Base-by-base conservation (phyloP, 2,888 invertebrate genomes). In the Lampropteryx suffumata region DNA sequence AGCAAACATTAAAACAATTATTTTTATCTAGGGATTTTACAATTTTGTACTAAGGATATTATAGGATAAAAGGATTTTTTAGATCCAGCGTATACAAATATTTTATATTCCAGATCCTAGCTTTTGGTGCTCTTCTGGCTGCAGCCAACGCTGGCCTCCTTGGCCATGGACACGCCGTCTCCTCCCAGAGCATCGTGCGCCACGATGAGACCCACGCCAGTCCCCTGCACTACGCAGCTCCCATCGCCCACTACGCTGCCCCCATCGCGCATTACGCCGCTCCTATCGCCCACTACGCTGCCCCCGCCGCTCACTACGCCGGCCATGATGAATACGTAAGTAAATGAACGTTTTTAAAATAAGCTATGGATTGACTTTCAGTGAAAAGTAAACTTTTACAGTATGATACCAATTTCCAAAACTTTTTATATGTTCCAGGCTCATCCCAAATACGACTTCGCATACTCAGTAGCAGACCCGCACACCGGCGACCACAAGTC, bases 401-500 rank as follows among this genome's bases (percentile, higher is more conserved):
- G 5, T 3, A 24, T 3, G 7, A 24, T 7, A 24, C 3, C 3
- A 24, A 7, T 1, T 7, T 5, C 7, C 1, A 24, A 24, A 7
- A 10, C 4, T 12, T 21, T 46, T 32, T 13, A 41, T 12, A 3
- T 32, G 3, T 51, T 53, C 4, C 52, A 86, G 82, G 75, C 83
- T 37, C 75, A 86, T 56, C 84, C 86, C 14, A 83, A 82, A 75
- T 87, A 87, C 64, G 79, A 86, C 68, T 91, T 84, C 71, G 80
- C 84, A 11, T 92, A 92, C 77, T 91, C 91, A 52, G 92, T 92
- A 52, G 73, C 88, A 30, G 92, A 92, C 73, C 84, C 84, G 8
- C 91, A 92, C 67, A 92, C 92, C 56, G 92, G 92, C 26, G 92
- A 92, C 79, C 85, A 91, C 73, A 92, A 92, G 76, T 81, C 83